Base-by-base conservation (phyloP, 2,113 vertebrate genomes). In the Zosterops pallidus region DNA sequence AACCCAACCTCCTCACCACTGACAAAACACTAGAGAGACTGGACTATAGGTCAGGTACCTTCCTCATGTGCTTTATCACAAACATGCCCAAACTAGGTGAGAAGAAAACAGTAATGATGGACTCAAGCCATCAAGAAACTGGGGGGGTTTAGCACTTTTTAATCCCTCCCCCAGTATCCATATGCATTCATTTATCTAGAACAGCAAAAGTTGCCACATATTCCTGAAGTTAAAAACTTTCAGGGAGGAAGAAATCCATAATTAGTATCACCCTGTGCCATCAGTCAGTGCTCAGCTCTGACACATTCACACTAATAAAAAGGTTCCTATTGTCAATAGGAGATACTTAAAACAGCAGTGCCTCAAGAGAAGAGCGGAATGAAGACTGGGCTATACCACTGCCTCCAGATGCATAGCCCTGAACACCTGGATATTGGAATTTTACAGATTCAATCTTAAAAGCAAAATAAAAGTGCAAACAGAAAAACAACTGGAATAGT, bases 351-450 rank as follows among this genome's bases (percentile, higher is more conserved):
- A 91, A 53, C 49, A 37, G 21, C 12, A 62, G 24, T 5, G 42
- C 14, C 50, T 64, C 37, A 20, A 20, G 4, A 42, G 37, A 62
- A 62, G 21, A 70, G 6, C 2, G 7, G 26, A 77, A 39, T 0
- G 0, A 69, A 83, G 67, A 62, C 0, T 22, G 46, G 20, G 47
- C 53, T 64, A 49, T 1, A 2, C 16, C 1, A 8, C 39, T 2
- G 2, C 14, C 37, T 79, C 49, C 29, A 85, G 21, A 33, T 9
- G 9, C 12, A 31, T 0, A 75, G 28, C 12, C 23, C 11, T 21
- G 10, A 89, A 72, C 25, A 37, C 21, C 29, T 44, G 31, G 14
- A 35, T 67, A 57, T 24, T 5, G 55, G 33, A 72, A 71, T 92
- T 85, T 63, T 70, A 70, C 29, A 70, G 42, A 86, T 41, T 37